phyloP scores from a whole-genome alignment of 2,797 vertebrate species.

The Onychomys arenicola region DNA sequence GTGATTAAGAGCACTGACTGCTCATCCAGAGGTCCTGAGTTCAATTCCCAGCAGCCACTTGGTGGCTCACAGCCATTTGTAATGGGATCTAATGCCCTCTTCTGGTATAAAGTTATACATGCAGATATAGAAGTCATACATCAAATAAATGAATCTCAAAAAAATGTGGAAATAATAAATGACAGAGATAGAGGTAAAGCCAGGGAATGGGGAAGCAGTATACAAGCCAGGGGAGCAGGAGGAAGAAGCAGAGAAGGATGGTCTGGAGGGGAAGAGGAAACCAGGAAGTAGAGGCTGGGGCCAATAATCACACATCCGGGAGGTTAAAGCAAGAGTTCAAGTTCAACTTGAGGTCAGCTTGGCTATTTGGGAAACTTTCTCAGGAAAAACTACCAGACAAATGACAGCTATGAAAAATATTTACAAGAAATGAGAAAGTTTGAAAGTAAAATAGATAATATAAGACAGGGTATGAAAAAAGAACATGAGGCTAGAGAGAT shows the following conservation, averaged over 20 bases:
- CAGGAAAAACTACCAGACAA: background rate
- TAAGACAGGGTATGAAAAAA: background rate
- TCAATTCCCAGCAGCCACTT: background rate
- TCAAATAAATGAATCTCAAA: background rate
- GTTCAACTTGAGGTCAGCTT: background rate
- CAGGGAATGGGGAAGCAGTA: background rate
- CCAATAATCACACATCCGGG: background rate
- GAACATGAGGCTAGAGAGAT: background rate
- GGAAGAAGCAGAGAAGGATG: background rate
- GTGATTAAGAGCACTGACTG: background rate
- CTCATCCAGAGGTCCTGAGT: background rate
- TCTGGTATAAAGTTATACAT: background rate
- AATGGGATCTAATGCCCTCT: background rate
- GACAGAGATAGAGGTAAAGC: background rate
- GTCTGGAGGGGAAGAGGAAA: background rate
- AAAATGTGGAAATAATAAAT: background rate
- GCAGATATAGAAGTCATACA: no score
- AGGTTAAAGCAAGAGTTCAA: background rate
- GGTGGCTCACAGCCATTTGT: background rate
- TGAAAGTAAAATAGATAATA: background rate
- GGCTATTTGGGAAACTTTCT: background rate
- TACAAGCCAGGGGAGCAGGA: background rate
- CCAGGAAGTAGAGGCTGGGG: background rate
- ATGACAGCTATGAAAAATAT: background rate
- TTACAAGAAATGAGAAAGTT: background rate